Percentiles rank a stretch among this genome's conserved stretches.
phyloP scores from a whole-genome alignment of 2,113 vertebrate genomes.

The Eleginops maclovinus region DNA sequence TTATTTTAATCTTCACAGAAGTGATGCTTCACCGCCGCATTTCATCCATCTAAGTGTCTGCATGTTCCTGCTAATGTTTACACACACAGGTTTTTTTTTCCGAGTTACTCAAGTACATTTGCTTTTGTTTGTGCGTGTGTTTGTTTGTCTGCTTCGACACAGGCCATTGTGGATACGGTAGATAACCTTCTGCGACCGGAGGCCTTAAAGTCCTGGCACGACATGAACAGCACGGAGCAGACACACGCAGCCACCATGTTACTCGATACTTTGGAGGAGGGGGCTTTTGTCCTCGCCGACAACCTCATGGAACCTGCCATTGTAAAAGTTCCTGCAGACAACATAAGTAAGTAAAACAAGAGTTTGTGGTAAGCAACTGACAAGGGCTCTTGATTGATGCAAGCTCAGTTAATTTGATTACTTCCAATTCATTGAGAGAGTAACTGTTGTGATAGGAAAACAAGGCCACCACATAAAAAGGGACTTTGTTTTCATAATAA shows the following conservation, averaged over 20 bases:
- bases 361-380: slow-evolving; percentile 39
- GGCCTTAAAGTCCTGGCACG: slow-evolving; percentile 96
- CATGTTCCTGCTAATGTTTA: slow-evolving; percentile 43
- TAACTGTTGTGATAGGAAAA: slow-evolving; percentile 58
- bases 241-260: slow-evolving; percentile 98
- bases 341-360: slow-evolving; percentile 90
- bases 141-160: slow-evolving; percentile 66
- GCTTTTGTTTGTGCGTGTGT: slow-evolving; percentile 13
- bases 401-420: slow-evolving; percentile 60
- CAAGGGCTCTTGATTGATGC: slow-evolving; percentile 32
- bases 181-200: slow-evolving; percentile 97
- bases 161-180: slow-evolving; percentile 99
- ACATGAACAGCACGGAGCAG: slow-evolving; percentile 98
- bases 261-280: slow-evolving; percentile 97
- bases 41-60: slow-evolving; percentile 51
- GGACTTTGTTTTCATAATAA: slow-evolving; percentile 78
- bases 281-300: slow-evolving; percentile 97
- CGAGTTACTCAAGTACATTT: slow-evolving; percentile 5
- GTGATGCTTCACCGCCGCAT: slow-evolving; percentile 16
- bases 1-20: slow-evolving; percentile 16
- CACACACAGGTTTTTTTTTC: neutral
- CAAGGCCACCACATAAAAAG: slow-evolving; percentile 65
- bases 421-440: slow-evolving; percentile 51
- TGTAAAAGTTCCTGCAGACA: slow-evolving; percentile 97
- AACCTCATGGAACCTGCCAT: slow-evolving; percentile 97